Conservation (phyloP, 2,113 vertebrate species). For the Alosa alosa region DNA sequence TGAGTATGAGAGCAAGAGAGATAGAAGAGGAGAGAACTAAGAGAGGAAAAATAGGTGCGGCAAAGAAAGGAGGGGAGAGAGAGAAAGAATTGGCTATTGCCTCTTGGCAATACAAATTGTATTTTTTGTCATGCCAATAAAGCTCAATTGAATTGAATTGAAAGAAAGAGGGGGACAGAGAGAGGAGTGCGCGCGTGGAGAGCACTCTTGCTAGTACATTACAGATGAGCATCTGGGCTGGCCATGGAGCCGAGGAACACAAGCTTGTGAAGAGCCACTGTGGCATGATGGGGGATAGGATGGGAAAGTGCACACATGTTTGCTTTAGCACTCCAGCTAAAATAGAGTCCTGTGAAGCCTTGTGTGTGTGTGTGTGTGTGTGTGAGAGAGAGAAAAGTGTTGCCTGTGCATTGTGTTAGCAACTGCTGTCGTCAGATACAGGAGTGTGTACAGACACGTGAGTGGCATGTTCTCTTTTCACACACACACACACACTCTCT, state of each 20-base stretch:
- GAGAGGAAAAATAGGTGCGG: background rate
- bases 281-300: background rate
- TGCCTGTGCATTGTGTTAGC: background rate
- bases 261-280: background rate
- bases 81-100: no score
- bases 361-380: background rate
- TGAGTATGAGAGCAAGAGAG: background rate
- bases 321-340: background rate
- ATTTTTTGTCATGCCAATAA: no score
- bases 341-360: background rate
- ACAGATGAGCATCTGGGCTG: background rate
- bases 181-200: background rate
- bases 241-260: background rate
- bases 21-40: background rate
- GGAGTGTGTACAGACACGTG: constrained; percentile 7
- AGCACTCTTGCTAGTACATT: background rate
- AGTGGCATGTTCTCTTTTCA: background rate
- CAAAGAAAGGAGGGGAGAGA: background rate
- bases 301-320: background rate
- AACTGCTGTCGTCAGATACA: background rate
- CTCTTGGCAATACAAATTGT: no score
- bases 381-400: background rate
- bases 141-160: no score
- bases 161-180: background rate
- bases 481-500: background rate